phyloP scores from a whole-genome alignment of 2,113 vertebrate genomes.

The Podarcis cretensis region DNA sequence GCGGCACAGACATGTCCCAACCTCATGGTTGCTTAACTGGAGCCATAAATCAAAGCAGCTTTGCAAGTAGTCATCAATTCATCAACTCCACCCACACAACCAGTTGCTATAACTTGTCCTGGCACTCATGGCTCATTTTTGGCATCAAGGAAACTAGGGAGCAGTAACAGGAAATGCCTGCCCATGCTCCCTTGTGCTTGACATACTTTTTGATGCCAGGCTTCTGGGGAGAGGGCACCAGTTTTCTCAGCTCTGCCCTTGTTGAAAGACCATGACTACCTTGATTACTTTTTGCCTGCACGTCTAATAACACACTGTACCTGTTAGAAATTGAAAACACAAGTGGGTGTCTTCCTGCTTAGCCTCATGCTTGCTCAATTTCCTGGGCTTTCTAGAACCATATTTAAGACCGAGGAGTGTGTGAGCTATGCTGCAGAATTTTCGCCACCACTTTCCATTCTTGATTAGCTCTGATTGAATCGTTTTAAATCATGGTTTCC shows the following conservation, averaged over 20 bases:
- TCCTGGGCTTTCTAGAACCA: neutral
- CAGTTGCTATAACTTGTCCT: constrained; percentile 15
- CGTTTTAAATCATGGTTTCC: neutral
- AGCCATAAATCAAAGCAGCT: constrained; percentile 4
- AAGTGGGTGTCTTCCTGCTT: neutral
- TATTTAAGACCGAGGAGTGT: neutral
- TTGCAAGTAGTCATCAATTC: constrained; percentile 1
- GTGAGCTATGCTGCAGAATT: neutral
- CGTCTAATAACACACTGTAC: neutral
- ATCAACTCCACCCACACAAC: neutral
- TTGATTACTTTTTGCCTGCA: neutral
- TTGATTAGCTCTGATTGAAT: neutral
- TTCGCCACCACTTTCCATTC: neutral
- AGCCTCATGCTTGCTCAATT: neutral
- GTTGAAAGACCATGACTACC: neutral
- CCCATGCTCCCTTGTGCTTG: neutral
- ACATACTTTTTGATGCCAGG: neutral
- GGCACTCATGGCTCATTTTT: neutral
- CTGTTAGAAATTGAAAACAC: neutral
- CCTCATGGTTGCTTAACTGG: neutral
- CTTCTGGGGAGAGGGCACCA: no score
- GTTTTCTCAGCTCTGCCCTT: neutral
- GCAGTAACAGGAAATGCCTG: constrained; percentile 1
- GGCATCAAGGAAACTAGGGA: neutral
- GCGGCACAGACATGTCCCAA: neutral